Percentiles rank a stretch among this genome's conserved stretches.
phyloP scores from a whole-genome alignment of 2,797 vertebrate genomes.

The Acipenser ruthenus region DNA sequence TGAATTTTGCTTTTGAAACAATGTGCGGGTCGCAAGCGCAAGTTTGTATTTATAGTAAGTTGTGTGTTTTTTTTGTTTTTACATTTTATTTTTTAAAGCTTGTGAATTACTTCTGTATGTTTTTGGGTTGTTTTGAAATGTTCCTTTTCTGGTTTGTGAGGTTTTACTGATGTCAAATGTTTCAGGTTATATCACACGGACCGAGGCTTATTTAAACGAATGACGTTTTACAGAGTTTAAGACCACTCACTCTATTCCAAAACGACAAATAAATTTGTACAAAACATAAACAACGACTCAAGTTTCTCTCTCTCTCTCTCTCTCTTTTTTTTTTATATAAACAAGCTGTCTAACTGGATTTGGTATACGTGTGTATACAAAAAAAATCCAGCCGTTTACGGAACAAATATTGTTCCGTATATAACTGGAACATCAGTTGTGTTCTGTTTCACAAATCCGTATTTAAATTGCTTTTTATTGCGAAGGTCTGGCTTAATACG shows the following conservation, averaged over 20 bases:
- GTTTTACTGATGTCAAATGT: conserved; percentile 68
- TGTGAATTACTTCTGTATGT: conserved; percentile 68
- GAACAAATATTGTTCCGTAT: no score
- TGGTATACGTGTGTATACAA: no score
- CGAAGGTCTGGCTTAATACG: no score
- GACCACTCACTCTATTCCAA: conserved; percentile 69
- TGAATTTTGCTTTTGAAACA: conserved; percentile 44
- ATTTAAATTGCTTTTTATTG: no score
- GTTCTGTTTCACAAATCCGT: no score
- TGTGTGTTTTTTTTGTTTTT: conserved; percentile 39
- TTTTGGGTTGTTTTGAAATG: conserved; percentile 42
- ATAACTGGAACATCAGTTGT: no score
- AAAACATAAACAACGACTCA: conserved; percentile 48
- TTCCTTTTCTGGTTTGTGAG: conserved; percentile 63
- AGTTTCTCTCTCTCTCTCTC: no score
- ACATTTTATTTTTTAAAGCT: conserved; percentile 46
- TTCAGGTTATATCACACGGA: conserved; percentile 66
- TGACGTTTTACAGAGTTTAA: conserved; percentile 73
- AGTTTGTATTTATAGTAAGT: conserved; percentile 84
- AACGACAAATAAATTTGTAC: conserved; percentile 78
- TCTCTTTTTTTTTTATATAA: conserved; percentile 20
- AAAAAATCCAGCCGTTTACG: no score
- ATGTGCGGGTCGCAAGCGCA: conserved; percentile 82
- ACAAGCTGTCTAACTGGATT: no score
- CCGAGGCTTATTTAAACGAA: conserved; percentile 73